phyloP scores from a whole-genome alignment of 2,113 vertebrate genomes.

The Amblyornis subalaris region DNA sequence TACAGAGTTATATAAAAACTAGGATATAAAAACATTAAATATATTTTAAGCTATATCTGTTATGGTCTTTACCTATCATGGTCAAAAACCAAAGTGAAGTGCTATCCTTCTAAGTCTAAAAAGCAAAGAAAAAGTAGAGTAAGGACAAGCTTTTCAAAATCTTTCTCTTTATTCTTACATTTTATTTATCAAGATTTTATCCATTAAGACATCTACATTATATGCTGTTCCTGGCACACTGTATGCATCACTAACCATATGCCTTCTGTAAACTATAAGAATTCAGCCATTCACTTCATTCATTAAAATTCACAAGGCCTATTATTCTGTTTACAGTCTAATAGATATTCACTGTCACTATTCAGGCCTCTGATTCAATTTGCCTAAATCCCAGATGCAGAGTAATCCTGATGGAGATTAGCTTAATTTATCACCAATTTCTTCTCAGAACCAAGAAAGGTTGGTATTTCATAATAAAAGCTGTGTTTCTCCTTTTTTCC shows the following conservation, averaged over 20 bases:
- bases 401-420: slow-evolving; percentile 82
- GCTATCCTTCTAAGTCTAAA: background rate
- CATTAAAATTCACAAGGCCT: slow-evolving; percentile 75
- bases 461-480: slow-evolving; percentile 62
- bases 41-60: background rate
- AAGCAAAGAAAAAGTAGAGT: background rate
- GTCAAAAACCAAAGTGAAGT: background rate
- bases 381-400: slow-evolving; percentile 76
- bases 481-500: background rate
- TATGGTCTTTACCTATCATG: background rate
- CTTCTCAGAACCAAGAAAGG: slow-evolving; percentile 55
- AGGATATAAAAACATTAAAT: background rate
- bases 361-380: slow-evolving; percentile 80
- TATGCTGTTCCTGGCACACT: background rate
- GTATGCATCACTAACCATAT: slow-evolving; percentile 35
- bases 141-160: background rate
- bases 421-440: slow-evolving; percentile 82
- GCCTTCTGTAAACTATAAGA: slow-evolving; percentile 39
- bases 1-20: background rate
- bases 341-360: slow-evolving; percentile 83
- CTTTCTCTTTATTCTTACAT: background rate
- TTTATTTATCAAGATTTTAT: slow-evolving; percentile 26
- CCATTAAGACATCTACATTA: slow-evolving; percentile 37
- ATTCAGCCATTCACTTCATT: slow-evolving; percentile 69
- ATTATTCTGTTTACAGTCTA: slow-evolving; percentile 79